These are phyloP conservation scores for Holothuria glaberrima DNA, from an alignment of 35 echinoderm and acorn worm genomes.

Conservation along the genomic window DNA sequence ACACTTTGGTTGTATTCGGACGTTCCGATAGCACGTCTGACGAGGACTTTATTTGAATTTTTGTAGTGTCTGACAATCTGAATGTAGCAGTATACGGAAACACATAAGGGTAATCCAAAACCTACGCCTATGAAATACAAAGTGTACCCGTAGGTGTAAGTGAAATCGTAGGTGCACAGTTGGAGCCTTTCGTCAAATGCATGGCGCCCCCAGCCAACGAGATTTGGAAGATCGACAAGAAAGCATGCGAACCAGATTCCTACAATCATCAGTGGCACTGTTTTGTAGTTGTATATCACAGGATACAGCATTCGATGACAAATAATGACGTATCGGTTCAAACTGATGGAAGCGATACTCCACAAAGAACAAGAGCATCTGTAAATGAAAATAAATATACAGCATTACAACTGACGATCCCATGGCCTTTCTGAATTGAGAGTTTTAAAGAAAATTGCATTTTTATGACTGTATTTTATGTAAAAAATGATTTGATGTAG, in stretches of 20 bases:
- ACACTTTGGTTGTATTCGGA: slow-evolving; percentile 5
- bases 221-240: slow-evolving; percentile 81
- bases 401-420: too few relatives aligned
- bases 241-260: slow-evolving; percentile 68
- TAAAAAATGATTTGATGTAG: too few relatives aligned
- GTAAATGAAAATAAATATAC: too few relatives aligned
- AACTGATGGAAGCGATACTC: slow-evolving; percentile 49
- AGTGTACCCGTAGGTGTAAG: slow-evolving; percentile 66
- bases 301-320: slow-evolving; percentile 53
- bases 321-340: slow-evolving; percentile 74
- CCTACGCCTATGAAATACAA: too few relatives aligned
- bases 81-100: slow-evolving; percentile 60
- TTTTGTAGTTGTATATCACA: slow-evolving; percentile 61
- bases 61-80: slow-evolving; percentile 60
- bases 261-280: background rate
- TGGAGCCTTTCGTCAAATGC: slow-evolving; percentile 71
- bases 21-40: background rate
- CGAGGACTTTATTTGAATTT: background rate
- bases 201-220: too few relatives aligned
- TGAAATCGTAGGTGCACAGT: slow-evolving; percentile 85
- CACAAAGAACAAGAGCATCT: slow-evolving; percentile 67
- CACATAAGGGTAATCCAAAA: slow-evolving; percentile 54
- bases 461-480: too few relatives aligned
- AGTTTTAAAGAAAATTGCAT: too few relatives aligned
- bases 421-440: too few relatives aligned